A percentile compares a stretch with the other conserved stretches of the same genome.
phyloP scores from a whole-genome alignment of 92 coral and sea anemone species.

The Meandrina meandrites region DNA sequence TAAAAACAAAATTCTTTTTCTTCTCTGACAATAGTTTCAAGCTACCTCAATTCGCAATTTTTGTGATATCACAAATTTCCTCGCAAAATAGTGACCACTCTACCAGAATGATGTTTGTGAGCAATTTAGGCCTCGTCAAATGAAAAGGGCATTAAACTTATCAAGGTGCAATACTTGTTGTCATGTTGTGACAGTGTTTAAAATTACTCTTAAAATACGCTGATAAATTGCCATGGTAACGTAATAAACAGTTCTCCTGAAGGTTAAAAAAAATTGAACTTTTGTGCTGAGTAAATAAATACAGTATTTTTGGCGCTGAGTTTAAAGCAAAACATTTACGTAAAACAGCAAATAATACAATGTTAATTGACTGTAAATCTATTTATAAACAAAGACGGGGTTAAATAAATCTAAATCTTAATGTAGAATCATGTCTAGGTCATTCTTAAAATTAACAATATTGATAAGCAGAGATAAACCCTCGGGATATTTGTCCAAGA shows the following conservation, averaged over 20 bases:
- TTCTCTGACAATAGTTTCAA: not conserved
- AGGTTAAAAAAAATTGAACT: not conserved
- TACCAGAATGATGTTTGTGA: not conserved
- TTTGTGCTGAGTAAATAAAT: not conserved
- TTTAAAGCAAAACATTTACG: not conserved
- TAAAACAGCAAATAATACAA: not conserved
- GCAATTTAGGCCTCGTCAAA: not conserved
- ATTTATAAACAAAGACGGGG: not conserved
- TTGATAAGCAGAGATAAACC: not conserved
- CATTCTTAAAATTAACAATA: not conserved
- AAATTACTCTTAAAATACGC: conserved; percentile 11
- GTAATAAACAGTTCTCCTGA: not conserved
- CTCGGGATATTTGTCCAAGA: not conserved
- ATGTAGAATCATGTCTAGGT: not conserved
- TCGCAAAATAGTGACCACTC: not conserved
- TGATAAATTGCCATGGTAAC: conserved; percentile 22
- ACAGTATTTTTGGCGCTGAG: not conserved
- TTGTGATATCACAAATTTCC: not conserved
- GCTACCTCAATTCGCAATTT: not conserved
- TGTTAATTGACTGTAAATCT: not conserved
- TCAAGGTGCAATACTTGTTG: conserved; percentile 33
- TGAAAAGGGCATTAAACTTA: not conserved
- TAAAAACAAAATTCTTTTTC: not conserved
- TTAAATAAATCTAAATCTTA: too few species aligned
- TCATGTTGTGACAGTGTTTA: conserved; percentile 25